phyloP scores from a whole-genome alignment of 2,797 vertebrate species.

The Tangara arthus region DNA sequence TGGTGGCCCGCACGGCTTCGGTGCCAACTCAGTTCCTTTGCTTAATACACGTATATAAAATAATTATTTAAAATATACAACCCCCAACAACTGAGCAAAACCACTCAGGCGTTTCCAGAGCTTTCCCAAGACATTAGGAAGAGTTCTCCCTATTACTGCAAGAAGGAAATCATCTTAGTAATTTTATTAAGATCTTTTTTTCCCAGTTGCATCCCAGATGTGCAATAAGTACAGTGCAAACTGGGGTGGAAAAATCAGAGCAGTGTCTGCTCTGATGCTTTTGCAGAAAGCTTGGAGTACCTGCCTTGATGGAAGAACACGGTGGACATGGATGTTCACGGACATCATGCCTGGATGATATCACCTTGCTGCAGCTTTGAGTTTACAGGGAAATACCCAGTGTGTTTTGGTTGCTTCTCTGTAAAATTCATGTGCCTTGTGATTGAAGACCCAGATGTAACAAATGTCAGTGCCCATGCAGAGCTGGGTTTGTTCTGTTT shows the following conservation, averaged over 20 bases:
- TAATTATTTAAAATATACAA: not conserved
- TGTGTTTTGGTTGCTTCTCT: rapidly evolving
- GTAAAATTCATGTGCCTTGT: not conserved
- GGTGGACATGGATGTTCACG: not conserved
- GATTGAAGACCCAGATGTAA: rapidly evolving
- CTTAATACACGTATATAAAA: not conserved
- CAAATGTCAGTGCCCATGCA: not conserved
- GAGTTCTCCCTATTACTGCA: not conserved
- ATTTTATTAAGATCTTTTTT: not conserved
- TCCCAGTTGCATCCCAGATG: not conserved
- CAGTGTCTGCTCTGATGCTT: not conserved
- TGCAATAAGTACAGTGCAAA: not conserved
- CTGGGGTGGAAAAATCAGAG: not conserved
- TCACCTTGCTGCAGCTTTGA: not conserved
- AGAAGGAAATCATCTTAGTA: not conserved
- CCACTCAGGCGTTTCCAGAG: not conserved
- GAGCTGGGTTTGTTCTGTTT: not conserved
- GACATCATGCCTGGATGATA: too few relatives aligned
- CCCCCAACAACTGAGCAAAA: not conserved
- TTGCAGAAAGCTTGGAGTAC: not conserved
- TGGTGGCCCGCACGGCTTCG: not conserved
- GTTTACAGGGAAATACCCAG: not conserved
- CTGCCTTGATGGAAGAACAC: not conserved
- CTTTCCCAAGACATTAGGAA: not conserved
- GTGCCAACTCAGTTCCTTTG: not conserved